A percentile compares a stretch with the other conserved stretches of the same genome.
phyloP scores from a whole-genome alignment of 2,888 invertebrate species.

The Arenicola marina region DNA sequence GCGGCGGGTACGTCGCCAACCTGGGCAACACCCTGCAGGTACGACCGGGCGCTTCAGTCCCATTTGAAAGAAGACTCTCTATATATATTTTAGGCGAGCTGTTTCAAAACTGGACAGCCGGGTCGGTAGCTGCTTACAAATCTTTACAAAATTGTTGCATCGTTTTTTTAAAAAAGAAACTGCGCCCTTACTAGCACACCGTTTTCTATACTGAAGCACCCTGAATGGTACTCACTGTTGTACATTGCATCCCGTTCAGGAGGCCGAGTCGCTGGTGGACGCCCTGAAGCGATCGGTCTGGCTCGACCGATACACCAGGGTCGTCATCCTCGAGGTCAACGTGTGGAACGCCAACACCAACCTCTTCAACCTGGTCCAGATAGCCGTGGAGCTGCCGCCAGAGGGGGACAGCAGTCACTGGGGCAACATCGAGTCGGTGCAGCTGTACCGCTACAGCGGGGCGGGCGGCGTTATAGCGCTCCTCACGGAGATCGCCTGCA shows the following conservation, averaged over 20 bases:
- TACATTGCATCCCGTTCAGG: too few relatives aligned
- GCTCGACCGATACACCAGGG: conserved; percentile 20
- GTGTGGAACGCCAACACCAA: conserved; percentile 48
- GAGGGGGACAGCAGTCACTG: conserved; percentile 3
- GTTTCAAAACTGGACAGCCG: too few relatives aligned
- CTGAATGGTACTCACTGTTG: too few relatives aligned
- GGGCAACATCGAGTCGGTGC: conserved; percentile 2
- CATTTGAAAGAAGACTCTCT: too few relatives aligned
- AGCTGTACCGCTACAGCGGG: conserved; percentile 18
- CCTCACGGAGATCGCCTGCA: conserved; percentile 3
- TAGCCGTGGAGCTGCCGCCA: conserved; percentile 42
- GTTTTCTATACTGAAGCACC: too few relatives aligned
- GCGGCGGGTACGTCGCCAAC: conserved; percentile 46
- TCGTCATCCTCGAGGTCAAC: conserved; percentile 47
- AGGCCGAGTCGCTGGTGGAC: too few relatives aligned
- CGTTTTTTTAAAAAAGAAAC: too few relatives aligned
- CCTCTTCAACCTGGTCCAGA: conserved; percentile 41
- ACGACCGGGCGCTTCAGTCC: background rate
- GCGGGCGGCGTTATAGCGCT: conserved; percentile 6
- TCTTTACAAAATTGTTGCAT: too few relatives aligned
- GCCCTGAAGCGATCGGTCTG: background rate
- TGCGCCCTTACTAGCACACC: too few relatives aligned
- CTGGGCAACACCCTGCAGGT: conserved; percentile 26
- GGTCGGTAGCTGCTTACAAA: too few relatives aligned
- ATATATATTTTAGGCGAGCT: too few relatives aligned